Percentiles rank a stretch among this genome's conserved stretches.
Evolutionary conservation across 64 coral and sea anemone species (phyloP).

Genomic region (Hydrozoanthus tunicans): DNA sequence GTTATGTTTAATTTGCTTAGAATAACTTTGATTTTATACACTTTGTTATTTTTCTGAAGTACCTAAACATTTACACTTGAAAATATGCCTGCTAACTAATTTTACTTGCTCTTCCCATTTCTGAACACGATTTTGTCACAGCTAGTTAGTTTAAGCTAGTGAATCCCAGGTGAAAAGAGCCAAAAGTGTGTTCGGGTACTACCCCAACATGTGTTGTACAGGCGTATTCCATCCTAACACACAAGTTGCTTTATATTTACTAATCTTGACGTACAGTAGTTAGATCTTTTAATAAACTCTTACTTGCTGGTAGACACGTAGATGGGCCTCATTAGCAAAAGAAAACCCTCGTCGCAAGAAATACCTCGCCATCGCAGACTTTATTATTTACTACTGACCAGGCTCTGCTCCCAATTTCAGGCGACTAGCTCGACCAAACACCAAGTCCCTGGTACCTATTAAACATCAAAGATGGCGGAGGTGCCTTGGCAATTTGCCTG

Average conservation of each 20-base stretch:
- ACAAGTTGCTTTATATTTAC: background rate
- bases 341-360: background rate
- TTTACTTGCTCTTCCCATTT: no score
- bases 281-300: background rate
- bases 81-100: no score
- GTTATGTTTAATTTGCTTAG: no score
- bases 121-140: no score
- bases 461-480: constrained; percentile 58
- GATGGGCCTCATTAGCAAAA: background rate
- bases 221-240: no score
- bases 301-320: background rate
- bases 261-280: background rate
- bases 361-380: background rate
- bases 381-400: background rate
- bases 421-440: background rate
- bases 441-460: background rate
- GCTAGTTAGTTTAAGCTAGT: no score
- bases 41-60: no score
- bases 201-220: no score
- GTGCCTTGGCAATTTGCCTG: background rate
- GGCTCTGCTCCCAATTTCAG: background rate
- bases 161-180: no score
- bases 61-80: no score
- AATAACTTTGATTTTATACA: no score
- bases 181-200: no score